Evolutionary conservation across 1,140 invertebrate species (phyloP).

Genomic region (Aricia agestis): DNA sequence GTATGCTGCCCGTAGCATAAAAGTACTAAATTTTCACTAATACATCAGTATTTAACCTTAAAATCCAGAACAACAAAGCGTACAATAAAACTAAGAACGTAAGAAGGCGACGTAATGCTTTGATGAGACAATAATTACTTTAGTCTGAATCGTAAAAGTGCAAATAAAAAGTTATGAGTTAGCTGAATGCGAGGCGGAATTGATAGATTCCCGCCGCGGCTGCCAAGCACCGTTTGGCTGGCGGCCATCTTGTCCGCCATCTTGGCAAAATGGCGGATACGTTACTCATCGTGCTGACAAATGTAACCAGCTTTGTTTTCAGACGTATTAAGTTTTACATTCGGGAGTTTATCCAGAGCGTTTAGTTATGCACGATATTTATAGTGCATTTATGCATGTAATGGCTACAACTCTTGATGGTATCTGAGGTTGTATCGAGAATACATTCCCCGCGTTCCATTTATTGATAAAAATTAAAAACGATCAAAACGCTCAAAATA

Average conservation of each 20-base stretch:
- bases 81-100: not conserved
- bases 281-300: conserved; percentile 10
- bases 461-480: too few relatives aligned
- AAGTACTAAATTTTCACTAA: too few relatives aligned
- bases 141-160: not conserved
- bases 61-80: not conserved
- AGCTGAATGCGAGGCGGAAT: not conserved
- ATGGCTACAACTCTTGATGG: not conserved
- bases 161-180: not conserved
- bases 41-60: not conserved
- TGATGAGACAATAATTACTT: not conserved
- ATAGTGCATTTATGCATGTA: not conserved
- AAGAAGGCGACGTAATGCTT: not conserved
- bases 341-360: not conserved
- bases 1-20: too few relatives aligned
- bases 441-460: too few relatives aligned
- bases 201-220: conserved; percentile 4
- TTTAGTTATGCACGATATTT: not conserved
- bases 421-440: not conserved
- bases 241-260: conserved; percentile 7
- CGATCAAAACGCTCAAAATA: too few relatives aligned
- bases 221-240: conserved; percentile 6
- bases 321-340: conserved; percentile 8
- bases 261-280: not conserved
- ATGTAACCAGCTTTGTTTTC: conserved; percentile 7